A percentile compares a stretch with the other conserved stretches of the same genome.
Conservation (phyloP, 2,113 vertebrate species). For the Halichoeres trimaculatus region DNA sequence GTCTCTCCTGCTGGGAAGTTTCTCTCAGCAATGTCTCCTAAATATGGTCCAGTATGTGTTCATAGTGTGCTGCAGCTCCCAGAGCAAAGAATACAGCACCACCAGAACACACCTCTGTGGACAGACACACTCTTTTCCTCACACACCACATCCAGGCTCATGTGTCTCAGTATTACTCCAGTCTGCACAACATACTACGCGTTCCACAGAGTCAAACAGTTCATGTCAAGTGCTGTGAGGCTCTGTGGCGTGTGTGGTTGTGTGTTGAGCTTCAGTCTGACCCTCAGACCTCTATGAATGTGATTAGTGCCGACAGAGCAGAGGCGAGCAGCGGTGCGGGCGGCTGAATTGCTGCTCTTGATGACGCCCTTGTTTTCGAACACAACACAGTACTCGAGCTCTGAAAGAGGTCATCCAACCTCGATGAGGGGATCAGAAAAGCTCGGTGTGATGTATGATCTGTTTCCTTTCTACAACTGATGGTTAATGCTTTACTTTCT, state of each 20-base stretch:
- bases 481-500: background rate
- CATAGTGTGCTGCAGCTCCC: conserved; percentile 2
- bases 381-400: background rate
- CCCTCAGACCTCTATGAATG: background rate
- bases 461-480: background rate
- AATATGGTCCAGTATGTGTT: conserved; percentile 1
- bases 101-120: background rate
- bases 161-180: background rate
- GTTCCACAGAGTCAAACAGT: background rate
- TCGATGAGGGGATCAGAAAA: background rate
- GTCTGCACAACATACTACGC: too few species aligned
- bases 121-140: background rate
- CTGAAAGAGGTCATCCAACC: background rate
- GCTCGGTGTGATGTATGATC: background rate
- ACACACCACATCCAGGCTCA: background rate
- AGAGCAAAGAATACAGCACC: background rate
- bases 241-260: background rate
- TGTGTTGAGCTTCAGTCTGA: background rate
- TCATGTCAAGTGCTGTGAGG: background rate
- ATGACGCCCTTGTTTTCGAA: background rate
- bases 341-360: background rate
- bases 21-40: background rate
- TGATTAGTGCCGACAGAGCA: background rate
- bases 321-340: background rate
- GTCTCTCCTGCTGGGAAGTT: background rate